A percentile compares a stretch with the other conserved stretches of the same genome.
Evolutionary conservation across 2,113 vertebrate genomes (phyloP).

Genomic region (Rousettus leschenaultii): DNA sequence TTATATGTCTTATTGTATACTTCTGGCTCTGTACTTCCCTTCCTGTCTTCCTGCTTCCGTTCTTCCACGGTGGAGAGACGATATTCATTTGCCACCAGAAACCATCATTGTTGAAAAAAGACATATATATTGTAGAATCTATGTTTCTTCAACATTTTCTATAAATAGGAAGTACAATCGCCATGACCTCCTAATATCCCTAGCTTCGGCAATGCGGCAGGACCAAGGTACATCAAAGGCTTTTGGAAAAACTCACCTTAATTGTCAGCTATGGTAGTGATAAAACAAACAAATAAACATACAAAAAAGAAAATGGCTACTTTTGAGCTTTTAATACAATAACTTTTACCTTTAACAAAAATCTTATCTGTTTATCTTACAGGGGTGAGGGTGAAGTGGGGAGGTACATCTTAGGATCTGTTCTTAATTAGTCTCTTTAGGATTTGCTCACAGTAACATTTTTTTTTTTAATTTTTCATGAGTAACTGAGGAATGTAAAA

Average conservation of each 20-base stretch:
- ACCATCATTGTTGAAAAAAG: background rate
- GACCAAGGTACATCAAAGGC: background rate
- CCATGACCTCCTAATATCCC: background rate
- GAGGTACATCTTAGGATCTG: background rate
- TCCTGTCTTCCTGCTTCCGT: background rate
- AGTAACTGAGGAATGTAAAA: background rate
- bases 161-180: background rate
- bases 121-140: background rate
- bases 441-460: background rate
- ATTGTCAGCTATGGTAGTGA: background rate
- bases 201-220: background rate
- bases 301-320: too few species aligned
- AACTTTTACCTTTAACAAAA: background rate
- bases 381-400: background rate
- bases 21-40: fast-evolving
- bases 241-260: background rate
- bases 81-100: background rate
- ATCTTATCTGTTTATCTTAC: background rate
- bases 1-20: background rate
- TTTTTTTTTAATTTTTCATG: background rate
- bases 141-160: background rate
- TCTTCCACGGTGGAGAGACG: background rate
- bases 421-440: background rate
- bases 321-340: background rate
- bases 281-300: background rate